Conservation (phyloP, 2,797 vertebrate genomes). For the Bryconaethiops microstoma region DNA sequence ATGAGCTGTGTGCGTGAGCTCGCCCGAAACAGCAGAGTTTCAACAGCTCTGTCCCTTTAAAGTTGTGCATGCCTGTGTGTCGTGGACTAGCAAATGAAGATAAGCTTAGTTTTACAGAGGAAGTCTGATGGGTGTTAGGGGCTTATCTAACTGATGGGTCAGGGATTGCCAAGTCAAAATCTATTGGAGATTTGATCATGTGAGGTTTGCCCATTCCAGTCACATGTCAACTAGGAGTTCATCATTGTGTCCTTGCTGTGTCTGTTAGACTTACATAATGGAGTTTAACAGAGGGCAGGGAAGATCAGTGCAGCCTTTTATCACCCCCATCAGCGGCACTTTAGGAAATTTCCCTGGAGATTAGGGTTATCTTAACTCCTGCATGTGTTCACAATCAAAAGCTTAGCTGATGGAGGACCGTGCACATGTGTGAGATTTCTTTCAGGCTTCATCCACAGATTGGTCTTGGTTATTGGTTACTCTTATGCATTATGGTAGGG, state of each 20-base stretch:
- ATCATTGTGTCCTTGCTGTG: not conserved
- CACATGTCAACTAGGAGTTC: not conserved
- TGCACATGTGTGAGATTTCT: not conserved
- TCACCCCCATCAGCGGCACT: not conserved
- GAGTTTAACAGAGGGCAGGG: not conserved
- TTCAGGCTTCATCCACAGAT: not conserved
- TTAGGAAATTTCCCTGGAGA: not conserved
- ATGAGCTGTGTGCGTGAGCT: not conserved
- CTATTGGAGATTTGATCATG: not conserved
- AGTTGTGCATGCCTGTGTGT: not conserved
- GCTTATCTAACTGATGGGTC: conserved; percentile 1
- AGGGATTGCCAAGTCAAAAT: not conserved
- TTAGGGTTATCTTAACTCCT: not conserved
- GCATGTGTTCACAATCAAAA: not conserved
- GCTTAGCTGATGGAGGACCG: not conserved
- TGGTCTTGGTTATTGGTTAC: not conserved
- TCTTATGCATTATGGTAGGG: not conserved
- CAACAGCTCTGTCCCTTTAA: not conserved
- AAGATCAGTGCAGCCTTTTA: not conserved
- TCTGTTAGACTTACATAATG: not conserved
- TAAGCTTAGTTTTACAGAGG: not conserved
- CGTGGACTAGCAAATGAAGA: not conserved
- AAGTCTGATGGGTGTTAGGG: not conserved
- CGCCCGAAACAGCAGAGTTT: not conserved
- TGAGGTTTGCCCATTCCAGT: not conserved